Base-by-base conservation (phyloP, 2,888 invertebrate species). In the Drosophila mayaguana region DNA sequence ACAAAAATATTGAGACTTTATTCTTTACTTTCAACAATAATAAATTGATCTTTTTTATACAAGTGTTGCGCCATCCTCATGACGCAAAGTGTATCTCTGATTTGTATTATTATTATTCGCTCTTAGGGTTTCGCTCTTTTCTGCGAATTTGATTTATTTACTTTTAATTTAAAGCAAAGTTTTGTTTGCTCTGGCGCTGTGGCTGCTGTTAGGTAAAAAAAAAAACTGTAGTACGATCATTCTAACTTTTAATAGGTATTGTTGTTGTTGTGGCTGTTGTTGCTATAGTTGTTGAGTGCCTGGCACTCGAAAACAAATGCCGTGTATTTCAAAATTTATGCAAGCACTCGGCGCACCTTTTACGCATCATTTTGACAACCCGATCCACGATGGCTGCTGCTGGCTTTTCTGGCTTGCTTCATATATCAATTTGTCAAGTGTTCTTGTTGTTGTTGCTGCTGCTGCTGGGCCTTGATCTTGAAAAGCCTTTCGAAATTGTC, bases 401-500 rank as follows among this genome's bases (percentile, higher is more conserved):
- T 51, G 34, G 54, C 51, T 36, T 18, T 32, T 28, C 18, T 25
- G 63, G 72, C 82, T 80, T 83, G 83, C 83, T 81, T 79, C 87
- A 84, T 83, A 80, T 81, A 81, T 80, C 70, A 82, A 66, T 82
- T 78, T 80, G 51, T 81, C 66, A 73, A 83, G 86, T 82, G 75
- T 75, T 80, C 67, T 57, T 51, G 28, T 45, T 60, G 28, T n/a
- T 60, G 69, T 54, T 71, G 45, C 50, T 62, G 54, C 28, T 28
- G 28, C 28, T 46, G 45, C 34, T 68, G 28, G 84, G 83, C 84
- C 84, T 85, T 85, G 84, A 85, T 85, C 84, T 85, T 85, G 84
- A 85, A 85, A 85, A 88, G 88, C 81, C 84, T 85, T 85, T 85
- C 84, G 84, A 85, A 88, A 84, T 85, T 88, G 76, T 74, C 81